Evolutionary conservation across 2,113 vertebrate species (phyloP).

Genomic region (Lepisosteus osseus): DNA sequence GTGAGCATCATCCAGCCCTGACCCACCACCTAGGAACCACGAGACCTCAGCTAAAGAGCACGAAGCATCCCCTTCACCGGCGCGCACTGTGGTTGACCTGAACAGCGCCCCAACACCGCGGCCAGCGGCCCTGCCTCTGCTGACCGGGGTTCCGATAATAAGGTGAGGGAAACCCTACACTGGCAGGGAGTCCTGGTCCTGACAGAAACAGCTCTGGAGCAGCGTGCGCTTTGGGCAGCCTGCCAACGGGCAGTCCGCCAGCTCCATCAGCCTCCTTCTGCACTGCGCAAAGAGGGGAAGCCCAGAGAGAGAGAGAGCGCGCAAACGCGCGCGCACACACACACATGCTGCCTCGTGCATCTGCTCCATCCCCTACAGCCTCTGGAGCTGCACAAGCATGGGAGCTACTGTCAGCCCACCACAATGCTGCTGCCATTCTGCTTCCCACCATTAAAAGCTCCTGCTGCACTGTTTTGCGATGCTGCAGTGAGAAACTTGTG

Average conservation of each 20-base stretch:
- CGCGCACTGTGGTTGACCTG: too few species aligned
- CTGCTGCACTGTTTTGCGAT: too few species aligned
- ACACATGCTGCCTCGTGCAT: background rate
- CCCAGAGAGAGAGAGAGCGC: background rate
- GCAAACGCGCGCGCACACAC: constrained; percentile 1
- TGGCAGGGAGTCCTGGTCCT: constrained; percentile 62
- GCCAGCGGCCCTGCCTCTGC: background rate
- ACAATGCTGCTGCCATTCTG: too few species aligned
- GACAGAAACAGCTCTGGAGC: constrained; percentile 56
- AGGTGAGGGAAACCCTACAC: constrained; percentile 67
- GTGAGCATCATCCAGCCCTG: too few species aligned
- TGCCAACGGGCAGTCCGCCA: constrained; percentile 64
- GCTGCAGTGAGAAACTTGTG: too few species aligned
- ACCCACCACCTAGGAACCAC: too few species aligned
- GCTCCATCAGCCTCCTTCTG: constrained; percentile 22
- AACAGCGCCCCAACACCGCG: background rate
- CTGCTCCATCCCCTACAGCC: too few species aligned
- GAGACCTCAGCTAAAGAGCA: too few species aligned
- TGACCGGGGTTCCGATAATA: background rate
- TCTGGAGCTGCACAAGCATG: too few species aligned
- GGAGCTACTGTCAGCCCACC: too few species aligned
- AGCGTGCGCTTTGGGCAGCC: constrained; percentile 56
- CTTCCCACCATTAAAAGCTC: too few species aligned
- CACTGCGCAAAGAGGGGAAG: constrained; percentile 11
- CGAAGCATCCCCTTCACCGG: too few species aligned